Base-by-base conservation (phyloP, 2,888 invertebrate genomes). In the Drosophila hamatofila region DNA sequence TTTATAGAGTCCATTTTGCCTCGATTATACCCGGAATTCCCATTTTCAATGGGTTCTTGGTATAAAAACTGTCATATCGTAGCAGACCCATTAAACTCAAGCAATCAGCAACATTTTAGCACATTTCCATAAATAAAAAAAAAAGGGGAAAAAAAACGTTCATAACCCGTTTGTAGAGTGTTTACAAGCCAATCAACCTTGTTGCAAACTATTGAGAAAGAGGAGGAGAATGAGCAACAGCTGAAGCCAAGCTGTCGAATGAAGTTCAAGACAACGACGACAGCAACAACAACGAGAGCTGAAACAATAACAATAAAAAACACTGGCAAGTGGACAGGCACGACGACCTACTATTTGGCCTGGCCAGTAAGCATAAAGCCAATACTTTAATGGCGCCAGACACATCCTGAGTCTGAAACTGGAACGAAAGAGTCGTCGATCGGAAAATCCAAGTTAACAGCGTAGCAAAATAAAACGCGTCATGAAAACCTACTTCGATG, bases 401-500 rank as follows among this genome's bases (percentile, higher is more conserved):
- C 68, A 65, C 80, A 75, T 68, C 71, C 76, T 76, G 60, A 27
- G 62, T 21, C 60, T 39, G 65, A 60, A 69, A 75, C 69, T 72
- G 62, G 69, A 80, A 73, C 79, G 73, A 81, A 72, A 71, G 79
- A 74, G 68, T 72, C 72, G 77, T 70, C 70, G 77, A 42, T 70
- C 66, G 71, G 75, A 70, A 83, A 80, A 80, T 72, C 65, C 60
- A 66, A 67, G 62, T 39, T 52, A 48, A 56, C 54, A 62, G 46
- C 35, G 35, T 1, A 44, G 56, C 21, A 55, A 65, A 64, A 63
- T 14, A 63, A 67, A 70, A 67, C 61, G 68, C 84, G 62, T 73
- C 75, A 75, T 64, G 62, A 70, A 81, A 79, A 80, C 81, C 78
- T 73, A 85, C 69, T 80, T 83, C 59, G 67, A 48, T 21, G 25